These are phyloP conservation scores for Lucinisca nassula DNA, from an alignment of 2,888 invertebrate species.

Conservation along the genomic window DNA sequence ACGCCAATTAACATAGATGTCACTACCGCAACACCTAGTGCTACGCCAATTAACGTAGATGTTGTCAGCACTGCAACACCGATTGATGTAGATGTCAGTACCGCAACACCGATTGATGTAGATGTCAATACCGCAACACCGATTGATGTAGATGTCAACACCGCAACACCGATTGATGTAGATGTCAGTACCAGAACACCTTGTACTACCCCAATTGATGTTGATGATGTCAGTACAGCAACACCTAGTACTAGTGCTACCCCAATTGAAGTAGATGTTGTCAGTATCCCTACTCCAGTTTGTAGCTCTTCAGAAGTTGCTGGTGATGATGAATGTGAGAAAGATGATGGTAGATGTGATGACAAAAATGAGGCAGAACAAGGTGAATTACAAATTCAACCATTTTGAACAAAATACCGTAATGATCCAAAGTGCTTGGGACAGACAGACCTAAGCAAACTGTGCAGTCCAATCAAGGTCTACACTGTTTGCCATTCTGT, in stretches of 20 bases:
- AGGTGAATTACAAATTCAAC: too few relatives aligned
- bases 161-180: not conserved
- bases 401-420: too few relatives aligned
- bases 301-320: not conserved
- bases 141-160: not conserved
- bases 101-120: not conserved
- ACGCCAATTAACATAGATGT: not conserved
- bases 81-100: not conserved
- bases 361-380: too few relatives aligned
- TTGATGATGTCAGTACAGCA: not conserved
- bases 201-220: not conserved
- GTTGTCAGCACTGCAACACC: not conserved
- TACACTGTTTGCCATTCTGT: too few relatives aligned
- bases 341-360: too few relatives aligned
- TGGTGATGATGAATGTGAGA: not conserved
- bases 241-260: not conserved
- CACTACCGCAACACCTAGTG: not conserved
- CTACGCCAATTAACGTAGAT: not conserved
- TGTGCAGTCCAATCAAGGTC: too few relatives aligned
- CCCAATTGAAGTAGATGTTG: not conserved
- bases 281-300: not conserved
- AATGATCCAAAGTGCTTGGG: too few relatives aligned
- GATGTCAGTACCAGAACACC: not conserved
- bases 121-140: not conserved
- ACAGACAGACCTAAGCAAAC: too few relatives aligned